Percentiles rank a stretch among this genome's conserved stretches.
phyloP scores from a whole-genome alignment of 1,140 invertebrate genomes.

The Drosophila jambulina region DNA sequence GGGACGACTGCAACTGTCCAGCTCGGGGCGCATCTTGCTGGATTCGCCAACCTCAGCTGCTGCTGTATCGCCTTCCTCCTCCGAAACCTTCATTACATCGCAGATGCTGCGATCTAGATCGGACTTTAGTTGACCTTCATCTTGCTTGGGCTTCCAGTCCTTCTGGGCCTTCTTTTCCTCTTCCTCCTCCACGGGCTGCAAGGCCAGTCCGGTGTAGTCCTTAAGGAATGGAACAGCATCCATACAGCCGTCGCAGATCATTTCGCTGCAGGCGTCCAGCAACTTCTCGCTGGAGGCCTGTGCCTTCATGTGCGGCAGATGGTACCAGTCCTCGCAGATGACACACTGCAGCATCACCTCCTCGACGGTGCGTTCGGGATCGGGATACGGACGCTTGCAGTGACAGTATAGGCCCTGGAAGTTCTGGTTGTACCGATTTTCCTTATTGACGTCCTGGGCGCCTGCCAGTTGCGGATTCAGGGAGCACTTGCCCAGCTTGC shows the following conservation, averaged over 20 bases:
- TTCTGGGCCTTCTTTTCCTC: no score
- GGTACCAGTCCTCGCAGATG: conserved; percentile 99
- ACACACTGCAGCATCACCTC: conserved; percentile 99
- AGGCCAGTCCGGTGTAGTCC: conserved; percentile 87
- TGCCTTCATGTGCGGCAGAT: conserved; percentile 91
- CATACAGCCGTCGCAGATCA: conserved; percentile 92
- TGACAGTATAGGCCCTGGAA: conserved; percentile 97
- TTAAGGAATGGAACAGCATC: conserved; percentile 90
- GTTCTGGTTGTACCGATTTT: conserved; percentile 97
- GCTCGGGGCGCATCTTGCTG: conserved; percentile 58
- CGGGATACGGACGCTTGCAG: conserved; percentile 97
- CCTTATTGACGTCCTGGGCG: conserved; percentile 89
- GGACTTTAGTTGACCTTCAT: no score
- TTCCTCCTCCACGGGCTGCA: conserved; percentile 33
- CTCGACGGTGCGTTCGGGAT: conserved; percentile 91
- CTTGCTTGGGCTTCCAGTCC: no score
- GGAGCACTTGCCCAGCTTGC: conserved; percentile 88
- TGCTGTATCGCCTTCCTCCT: not conserved
- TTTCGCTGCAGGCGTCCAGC: conserved; percentile 90
- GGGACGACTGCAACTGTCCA: conserved; percentile 51
- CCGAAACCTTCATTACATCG: conserved; percentile 31
- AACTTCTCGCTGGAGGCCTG: conserved; percentile 86
- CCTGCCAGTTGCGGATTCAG: conserved; percentile 59
- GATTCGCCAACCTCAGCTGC: conserved; percentile 35
- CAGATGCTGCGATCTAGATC: conserved; percentile 34